Percentiles rank a stretch among this genome's conserved stretches.
phyloP scores from a whole-genome alignment of 1,140 invertebrate species.

The Drosophila guanche region DNA sequence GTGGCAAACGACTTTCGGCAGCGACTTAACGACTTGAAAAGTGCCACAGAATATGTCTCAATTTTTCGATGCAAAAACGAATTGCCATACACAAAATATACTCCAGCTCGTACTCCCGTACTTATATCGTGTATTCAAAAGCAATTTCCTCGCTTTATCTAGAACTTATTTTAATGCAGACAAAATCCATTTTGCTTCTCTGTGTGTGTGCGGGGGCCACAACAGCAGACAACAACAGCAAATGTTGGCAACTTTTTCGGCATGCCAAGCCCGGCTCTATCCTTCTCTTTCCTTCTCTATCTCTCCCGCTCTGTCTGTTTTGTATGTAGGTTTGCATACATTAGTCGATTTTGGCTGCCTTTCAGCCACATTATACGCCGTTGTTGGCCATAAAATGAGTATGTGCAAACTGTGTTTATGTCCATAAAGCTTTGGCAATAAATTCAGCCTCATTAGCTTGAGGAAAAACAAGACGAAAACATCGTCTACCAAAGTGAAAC shows the following conservation, averaged over 20 bases:
- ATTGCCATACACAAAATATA: constrained; percentile 44
- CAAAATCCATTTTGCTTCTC: constrained; percentile 46
- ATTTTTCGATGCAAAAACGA: constrained; percentile 23
- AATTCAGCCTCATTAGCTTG: constrained; percentile 64
- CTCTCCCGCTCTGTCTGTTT: not conserved
- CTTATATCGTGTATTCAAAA: constrained; percentile 45
- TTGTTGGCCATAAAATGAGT: constrained; percentile 63
- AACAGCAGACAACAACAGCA: not conserved
- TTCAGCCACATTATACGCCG: constrained; percentile 37
- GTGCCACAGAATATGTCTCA: constrained; percentile 46
- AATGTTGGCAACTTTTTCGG: constrained; percentile 51
- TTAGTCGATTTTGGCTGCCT: constrained; percentile 52
- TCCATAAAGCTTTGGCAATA: constrained; percentile 61
- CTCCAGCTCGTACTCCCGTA: not conserved
- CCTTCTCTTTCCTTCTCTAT: not conserved
- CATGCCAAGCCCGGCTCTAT: constrained; percentile 25
- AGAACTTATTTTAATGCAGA: constrained; percentile 63
- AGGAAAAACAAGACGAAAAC: constrained; percentile 20
- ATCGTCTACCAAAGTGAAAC: constrained; percentile 13
- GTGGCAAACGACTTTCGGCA: no score
- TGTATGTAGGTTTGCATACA: constrained; percentile 53
- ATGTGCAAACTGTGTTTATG: constrained; percentile 59
- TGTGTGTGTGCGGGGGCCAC: no score
- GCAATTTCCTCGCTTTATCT: constrained; percentile 66
- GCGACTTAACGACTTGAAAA: constrained; percentile 39